Conservation (phyloP, 2,888 invertebrate genomes). For the Gonocerus acuteangulatus region DNA sequence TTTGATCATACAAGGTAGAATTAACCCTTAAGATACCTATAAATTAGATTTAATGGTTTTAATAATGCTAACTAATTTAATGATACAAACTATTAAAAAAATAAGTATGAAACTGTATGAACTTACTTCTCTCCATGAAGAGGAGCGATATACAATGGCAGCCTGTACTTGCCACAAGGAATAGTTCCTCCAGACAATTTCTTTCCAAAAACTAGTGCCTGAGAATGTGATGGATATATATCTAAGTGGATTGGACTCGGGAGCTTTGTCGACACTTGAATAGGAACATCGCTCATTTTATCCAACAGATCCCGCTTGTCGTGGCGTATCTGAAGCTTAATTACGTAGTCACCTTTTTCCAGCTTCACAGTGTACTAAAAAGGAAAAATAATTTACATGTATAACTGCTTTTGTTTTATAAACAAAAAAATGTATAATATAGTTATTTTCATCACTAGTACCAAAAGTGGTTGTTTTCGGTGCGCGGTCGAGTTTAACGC, state of each 20-base stretch:
- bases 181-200: constrained; percentile 58
- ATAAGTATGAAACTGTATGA: too few relatives aligned
- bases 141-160: constrained; percentile 73
- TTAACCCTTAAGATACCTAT: too few relatives aligned
- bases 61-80: too few relatives aligned
- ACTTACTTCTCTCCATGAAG: constrained; percentile 77
- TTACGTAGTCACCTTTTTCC: constrained; percentile 89
- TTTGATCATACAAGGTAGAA: too few relatives aligned
- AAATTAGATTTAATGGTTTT: too few relatives aligned
- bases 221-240: constrained; percentile 59
- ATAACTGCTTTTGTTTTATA: neutral
- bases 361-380: constrained; percentile 58
- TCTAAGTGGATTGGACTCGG: constrained; percentile 49
- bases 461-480: too few relatives aligned
- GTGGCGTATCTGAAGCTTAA: constrained; percentile 82
- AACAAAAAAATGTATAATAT: too few relatives aligned
- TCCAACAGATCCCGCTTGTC: constrained; percentile 79
- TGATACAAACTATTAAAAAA: too few relatives aligned
- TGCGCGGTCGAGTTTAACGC: too few relatives aligned
- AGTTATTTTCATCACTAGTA: too few relatives aligned
- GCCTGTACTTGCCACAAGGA: constrained; percentile 50
- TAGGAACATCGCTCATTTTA: constrained; percentile 68
- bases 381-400: constrained; percentile 10
- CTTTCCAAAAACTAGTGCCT: constrained; percentile 67
- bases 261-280: constrained; percentile 70